Percentiles rank a stretch among this genome's conserved stretches.
Conservation (phyloP, 2,113 vertebrate species). For the Malurus melanocephalus region DNA sequence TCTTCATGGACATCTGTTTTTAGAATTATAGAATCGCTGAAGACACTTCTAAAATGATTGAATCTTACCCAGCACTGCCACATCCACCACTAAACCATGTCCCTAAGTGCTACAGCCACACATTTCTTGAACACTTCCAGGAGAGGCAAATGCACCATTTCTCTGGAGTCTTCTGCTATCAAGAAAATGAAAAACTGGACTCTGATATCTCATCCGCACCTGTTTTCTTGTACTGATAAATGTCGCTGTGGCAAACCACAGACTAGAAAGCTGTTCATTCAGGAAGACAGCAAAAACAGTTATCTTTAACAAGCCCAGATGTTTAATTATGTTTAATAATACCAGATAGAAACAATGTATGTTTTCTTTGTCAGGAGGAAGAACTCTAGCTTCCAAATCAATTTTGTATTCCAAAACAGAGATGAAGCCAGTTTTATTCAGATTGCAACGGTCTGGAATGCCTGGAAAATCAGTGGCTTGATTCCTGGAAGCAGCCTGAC, state of each 20-base stretch:
- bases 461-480: not conserved
- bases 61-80: not conserved
- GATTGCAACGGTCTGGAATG: not conserved
- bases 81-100: not conserved
- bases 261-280: not conserved
- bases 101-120: not conserved
- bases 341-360: not conserved
- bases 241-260: not conserved
- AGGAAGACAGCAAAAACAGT: not conserved
- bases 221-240: not conserved
- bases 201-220: not conserved
- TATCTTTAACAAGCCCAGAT: not conserved
- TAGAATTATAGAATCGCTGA: not conserved
- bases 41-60: not conserved
- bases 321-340: not conserved
- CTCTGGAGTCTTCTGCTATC: not conserved
- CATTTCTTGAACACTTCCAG: not conserved
- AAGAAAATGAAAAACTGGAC: not conserved
- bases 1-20: not conserved
- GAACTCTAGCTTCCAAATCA: not conserved
- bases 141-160: not conserved
- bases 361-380: not conserved
- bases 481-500: not conserved
- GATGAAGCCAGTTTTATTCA: not conserved
- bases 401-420: not conserved